A percentile compares a stretch with the other conserved stretches of the same genome.
Conservation (phyloP, 2,113 vertebrate genomes). For the Anas platyrhynchos region DNA sequence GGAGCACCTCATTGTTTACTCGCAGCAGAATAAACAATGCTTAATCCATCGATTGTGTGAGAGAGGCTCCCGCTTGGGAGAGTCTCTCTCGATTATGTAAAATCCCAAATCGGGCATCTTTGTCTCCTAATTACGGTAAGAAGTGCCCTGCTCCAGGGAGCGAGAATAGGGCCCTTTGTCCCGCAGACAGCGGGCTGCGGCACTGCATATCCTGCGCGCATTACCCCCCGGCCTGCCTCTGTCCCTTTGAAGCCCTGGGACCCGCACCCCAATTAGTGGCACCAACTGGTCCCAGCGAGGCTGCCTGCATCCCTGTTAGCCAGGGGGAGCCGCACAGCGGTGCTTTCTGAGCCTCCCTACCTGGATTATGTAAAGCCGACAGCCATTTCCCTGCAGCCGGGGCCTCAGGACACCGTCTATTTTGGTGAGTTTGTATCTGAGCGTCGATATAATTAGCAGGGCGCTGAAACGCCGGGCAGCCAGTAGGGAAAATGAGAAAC, state of each 20-base stretch:
- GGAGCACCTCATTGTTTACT: conserved; percentile 60
- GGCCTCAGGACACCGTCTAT: conserved; percentile 41
- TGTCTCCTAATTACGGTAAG: conserved; percentile 57
- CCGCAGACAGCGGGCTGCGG: background rate
- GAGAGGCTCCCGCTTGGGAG: conserved; percentile 15
- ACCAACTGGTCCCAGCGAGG: background rate
- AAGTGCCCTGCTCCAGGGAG: background rate
- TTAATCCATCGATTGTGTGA: conserved; percentile 68
- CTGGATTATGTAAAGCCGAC: background rate
- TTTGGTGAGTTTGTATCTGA: conserved; percentile 48
- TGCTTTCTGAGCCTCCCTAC: background rate
- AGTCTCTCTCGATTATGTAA: conserved; percentile 53
- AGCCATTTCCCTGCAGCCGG: background rate
- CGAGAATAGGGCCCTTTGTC: conserved; percentile 40
- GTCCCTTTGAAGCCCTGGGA: conserved; percentile 10
- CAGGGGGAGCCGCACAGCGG: background rate
- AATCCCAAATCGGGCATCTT: conserved; percentile 43
- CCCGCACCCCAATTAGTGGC: conserved; percentile 28
- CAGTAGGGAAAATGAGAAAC: conserved; percentile 41
- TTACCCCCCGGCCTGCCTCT: conserved; percentile 2
- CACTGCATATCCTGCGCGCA: background rate
- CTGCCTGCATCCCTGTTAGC: background rate
- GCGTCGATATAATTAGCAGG: conserved; percentile 58
- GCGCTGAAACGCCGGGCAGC: background rate
- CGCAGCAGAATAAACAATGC: conserved; percentile 61